phyloP scores from a whole-genome alignment of 1,140 invertebrate species.

The Magallana angulata region DNA sequence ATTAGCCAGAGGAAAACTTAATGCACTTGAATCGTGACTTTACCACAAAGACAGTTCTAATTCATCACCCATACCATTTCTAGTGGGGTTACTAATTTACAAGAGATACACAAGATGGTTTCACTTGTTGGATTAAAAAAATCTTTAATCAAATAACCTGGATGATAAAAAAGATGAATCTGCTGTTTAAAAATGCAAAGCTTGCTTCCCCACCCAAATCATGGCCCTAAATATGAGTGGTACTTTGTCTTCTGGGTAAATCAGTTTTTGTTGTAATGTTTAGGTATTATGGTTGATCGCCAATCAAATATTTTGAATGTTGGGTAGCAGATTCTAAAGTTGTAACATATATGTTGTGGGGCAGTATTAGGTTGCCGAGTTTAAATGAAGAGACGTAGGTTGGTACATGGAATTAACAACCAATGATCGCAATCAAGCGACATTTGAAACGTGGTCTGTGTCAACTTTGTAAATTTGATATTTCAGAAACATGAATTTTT shows the following conservation, averaged over 20 bases:
- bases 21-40: conserved; percentile 22
- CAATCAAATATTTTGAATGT: conserved; percentile 29
- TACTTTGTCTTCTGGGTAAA: background rate
- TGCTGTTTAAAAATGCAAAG: background rate
- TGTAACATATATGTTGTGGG: conserved; percentile 18
- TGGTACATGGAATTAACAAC: conserved; percentile 33
- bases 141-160: background rate
- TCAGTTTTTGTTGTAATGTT: background rate
- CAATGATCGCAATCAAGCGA: background rate
- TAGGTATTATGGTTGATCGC: background rate
- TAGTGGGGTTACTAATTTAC: conserved; percentile 9
- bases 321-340: background rate
- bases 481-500: conserved; percentile 39
- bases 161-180: background rate
- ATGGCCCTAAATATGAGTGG: background rate
- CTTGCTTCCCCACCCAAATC: background rate
- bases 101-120: background rate
- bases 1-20: conserved; percentile 26
- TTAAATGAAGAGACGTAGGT: conserved; percentile 26
- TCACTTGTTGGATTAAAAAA: background rate
- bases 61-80: background rate
- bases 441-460: conserved; percentile 31
- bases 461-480: conserved; percentile 41
- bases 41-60: conserved; percentile 28
- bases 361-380: conserved; percentile 14